Evolutionary conservation across 2,888 invertebrate genomes (phyloP).

Genomic region (Oscheius sp.): DNA sequence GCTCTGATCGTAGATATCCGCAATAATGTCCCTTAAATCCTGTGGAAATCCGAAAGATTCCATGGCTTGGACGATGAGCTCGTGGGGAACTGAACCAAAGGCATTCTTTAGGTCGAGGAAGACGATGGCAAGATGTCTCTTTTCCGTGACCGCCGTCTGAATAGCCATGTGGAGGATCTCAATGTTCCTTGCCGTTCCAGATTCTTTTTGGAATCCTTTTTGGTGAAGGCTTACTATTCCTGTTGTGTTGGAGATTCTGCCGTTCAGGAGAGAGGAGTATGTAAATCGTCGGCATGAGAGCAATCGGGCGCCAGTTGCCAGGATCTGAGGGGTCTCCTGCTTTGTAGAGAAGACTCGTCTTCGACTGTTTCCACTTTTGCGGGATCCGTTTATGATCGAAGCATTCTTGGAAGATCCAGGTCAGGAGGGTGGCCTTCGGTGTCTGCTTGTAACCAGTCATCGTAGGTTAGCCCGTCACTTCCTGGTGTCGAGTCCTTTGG

Average conservation of each 20-base stretch:
- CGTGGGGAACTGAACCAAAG: background rate
- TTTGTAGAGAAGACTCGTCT: background rate
- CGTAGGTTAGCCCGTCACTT: background rate
- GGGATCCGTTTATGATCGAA: background rate
- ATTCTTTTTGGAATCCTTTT: background rate
- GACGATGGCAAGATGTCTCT: background rate
- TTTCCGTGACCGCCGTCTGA: background rate
- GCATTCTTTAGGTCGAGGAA: constrained; percentile 8
- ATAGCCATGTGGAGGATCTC: background rate
- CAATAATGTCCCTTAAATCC: background rate
- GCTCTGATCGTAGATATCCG: background rate
- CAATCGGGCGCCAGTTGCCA: background rate
- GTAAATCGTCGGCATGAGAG: background rate
- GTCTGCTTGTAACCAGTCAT: no score
- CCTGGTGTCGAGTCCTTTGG: background rate
- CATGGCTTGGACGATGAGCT: background rate
- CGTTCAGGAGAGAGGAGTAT: background rate
- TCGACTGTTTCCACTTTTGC: background rate
- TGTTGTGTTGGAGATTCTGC: background rate
- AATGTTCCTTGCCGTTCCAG: background rate
- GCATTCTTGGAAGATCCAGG: no score
- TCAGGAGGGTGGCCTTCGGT: no score
- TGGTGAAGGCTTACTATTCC: background rate
- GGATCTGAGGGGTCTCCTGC: background rate
- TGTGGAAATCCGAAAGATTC: background rate